Conservation (phyloP, 2,113 vertebrate genomes). For the Pelobates fuscus region DNA sequence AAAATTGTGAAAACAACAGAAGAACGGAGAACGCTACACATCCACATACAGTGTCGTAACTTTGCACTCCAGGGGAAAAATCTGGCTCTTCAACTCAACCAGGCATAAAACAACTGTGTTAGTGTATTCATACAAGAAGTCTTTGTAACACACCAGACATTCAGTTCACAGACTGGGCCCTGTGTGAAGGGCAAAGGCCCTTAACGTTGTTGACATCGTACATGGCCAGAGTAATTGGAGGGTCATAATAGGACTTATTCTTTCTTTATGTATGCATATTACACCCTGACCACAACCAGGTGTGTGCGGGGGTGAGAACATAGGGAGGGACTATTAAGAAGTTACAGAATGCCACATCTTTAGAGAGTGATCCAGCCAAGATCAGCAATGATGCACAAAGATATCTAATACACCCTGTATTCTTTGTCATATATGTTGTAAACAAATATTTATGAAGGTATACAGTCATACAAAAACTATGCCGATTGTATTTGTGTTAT, state of each 20-base stretch:
- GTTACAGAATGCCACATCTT: slow-evolving; percentile 36
- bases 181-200: slow-evolving; percentile 49
- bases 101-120: slow-evolving; percentile 25
- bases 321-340: slow-evolving; percentile 37
- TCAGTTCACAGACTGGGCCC: slow-evolving; percentile 42
- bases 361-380: slow-evolving; percentile 9
- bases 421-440: neutral
- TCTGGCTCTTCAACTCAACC: slow-evolving; percentile 38
- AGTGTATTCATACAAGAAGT: slow-evolving; percentile 49
- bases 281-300: slow-evolving; percentile 44
- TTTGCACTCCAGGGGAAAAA: slow-evolving; percentile 41
- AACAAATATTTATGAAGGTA: neutral
- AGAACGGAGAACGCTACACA: slow-evolving; percentile 15
- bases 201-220: slow-evolving; percentile 50
- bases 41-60: slow-evolving; percentile 39
- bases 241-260: slow-evolving; percentile 48
- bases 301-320: slow-evolving; percentile 47
- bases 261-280: slow-evolving; percentile 47
- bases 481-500: neutral
- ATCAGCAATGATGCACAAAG: slow-evolving; percentile 30
- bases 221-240: slow-evolving; percentile 48
- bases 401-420: slow-evolving; percentile 1
- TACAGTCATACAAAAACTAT: neutral
- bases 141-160: slow-evolving; percentile 48
- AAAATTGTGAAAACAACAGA: slow-evolving; percentile 40